Conservation (phyloP, 2,797 vertebrate species). For the Nannoperca australis region DNA sequence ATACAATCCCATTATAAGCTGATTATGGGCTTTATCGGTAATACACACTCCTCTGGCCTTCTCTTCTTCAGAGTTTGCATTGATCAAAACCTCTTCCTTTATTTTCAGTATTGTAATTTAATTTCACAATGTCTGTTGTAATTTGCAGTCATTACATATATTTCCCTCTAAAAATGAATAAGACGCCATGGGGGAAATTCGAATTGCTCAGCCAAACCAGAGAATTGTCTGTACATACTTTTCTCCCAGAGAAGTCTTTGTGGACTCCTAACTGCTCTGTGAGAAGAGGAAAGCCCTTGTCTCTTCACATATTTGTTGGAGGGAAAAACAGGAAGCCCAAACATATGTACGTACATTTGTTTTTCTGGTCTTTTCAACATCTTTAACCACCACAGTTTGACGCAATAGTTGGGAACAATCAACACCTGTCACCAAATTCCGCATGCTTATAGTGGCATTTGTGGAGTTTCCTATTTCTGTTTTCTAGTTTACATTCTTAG, state of each 20-base stretch:
- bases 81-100: background rate
- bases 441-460: constrained; percentile 6
- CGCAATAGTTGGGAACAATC: background rate
- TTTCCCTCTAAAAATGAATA: constrained; percentile 30
- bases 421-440: constrained; percentile 16
- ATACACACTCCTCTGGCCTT: background rate
- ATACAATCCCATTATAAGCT: background rate
- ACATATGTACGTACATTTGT: background rate
- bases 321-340: constrained; percentile 51
- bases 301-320: constrained; percentile 33
- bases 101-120: constrained; percentile 17
- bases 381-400: background rate
- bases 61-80: background rate
- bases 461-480: background rate
- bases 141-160: constrained; percentile 44
- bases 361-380: constrained; percentile 28
- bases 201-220: constrained; percentile 40
- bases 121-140: constrained; percentile 27
- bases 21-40: background rate
- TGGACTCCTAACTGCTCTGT: constrained; percentile 29
- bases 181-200: constrained; percentile 5
- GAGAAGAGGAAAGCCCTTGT: constrained; percentile 35
- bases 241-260: constrained; percentile 35
- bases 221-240: constrained; percentile 28
- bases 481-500: background rate